phyloP scores from a whole-genome alignment of 1,140 invertebrate genomes.

The Pectinophora gossypiella region DNA sequence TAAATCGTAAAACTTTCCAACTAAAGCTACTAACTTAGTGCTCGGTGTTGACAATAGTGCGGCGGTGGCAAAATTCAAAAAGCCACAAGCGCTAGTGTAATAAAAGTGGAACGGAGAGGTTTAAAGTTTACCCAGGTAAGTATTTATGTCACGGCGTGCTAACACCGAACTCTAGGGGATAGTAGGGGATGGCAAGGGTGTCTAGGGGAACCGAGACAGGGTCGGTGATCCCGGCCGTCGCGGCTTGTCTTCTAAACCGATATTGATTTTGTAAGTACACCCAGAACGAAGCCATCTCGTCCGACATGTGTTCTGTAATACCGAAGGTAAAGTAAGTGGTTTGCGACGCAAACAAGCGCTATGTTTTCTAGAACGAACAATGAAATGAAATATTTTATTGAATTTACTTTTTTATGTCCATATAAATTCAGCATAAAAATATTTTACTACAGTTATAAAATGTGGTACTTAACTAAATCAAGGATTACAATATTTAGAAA shows the following conservation, averaged over 20 bases:
- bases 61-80: slow-evolving; percentile 28
- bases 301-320: background rate
- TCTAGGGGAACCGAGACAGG: slow-evolving; percentile 36
- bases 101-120: slow-evolving; percentile 51
- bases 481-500: too few species aligned
- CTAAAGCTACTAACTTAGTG: background rate
- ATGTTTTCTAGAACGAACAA: too few species aligned
- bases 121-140: slow-evolving; percentile 57
- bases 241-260: slow-evolving; percentile 37
- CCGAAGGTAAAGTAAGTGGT: too few species aligned
- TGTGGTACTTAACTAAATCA: too few species aligned
- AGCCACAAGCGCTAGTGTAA: slow-evolving; percentile 33
- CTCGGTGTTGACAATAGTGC: slow-evolving; percentile 1
- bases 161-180: slow-evolving; percentile 46
- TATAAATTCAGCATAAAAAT: too few species aligned
- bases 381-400: too few species aligned
- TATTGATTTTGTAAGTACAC: slow-evolving; percentile 48
- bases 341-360: too few species aligned
- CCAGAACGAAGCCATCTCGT: background rate
- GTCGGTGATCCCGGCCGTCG: slow-evolving; percentile 33
- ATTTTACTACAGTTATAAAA: too few species aligned
- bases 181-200: slow-evolving; percentile 41
- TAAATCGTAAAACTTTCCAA: background rate
- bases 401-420: too few species aligned
- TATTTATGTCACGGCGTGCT: slow-evolving; percentile 59